phyloP scores from a whole-genome alignment of 2,797 vertebrate species.

The Semaprochilodus insignis region DNA sequence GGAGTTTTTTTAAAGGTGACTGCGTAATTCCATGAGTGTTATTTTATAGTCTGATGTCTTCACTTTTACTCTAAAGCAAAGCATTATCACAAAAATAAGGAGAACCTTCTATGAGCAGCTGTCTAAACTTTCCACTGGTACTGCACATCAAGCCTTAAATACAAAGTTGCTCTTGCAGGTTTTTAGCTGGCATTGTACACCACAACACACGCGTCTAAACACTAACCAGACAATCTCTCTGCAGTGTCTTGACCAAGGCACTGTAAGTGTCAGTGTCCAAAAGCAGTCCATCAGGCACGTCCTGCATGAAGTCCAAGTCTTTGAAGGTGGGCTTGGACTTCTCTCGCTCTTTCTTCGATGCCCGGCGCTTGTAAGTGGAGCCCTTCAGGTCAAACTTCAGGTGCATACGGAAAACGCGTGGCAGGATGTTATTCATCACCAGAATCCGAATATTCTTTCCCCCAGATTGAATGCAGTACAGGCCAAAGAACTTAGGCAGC shows the following conservation, averaged over 20 bases:
- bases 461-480: constrained; percentile 95
- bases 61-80: too few species aligned
- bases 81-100: too few species aligned
- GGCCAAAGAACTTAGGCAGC: constrained; percentile 96
- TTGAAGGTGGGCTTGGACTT: constrained; percentile 93
- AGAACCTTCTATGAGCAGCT: too few species aligned
- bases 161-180: too few species aligned
- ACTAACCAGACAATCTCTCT: constrained; percentile 95
- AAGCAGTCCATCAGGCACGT: constrained; percentile 89
- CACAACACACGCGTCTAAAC: not conserved
- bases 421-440: constrained; percentile 97
- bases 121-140: too few species aligned
- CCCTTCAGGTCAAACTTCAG: constrained; percentile 97
- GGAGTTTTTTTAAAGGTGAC: too few species aligned
- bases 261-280: constrained; percentile 90
- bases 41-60: too few species aligned
- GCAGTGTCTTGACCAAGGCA: constrained; percentile 91
- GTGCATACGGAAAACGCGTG: constrained; percentile 93
- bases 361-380: constrained; percentile 94
- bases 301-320: constrained; percentile 94
- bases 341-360: constrained; percentile 94
- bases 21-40: too few species aligned
- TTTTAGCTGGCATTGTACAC: too few species aligned
- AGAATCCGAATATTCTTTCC: constrained; percentile 96
- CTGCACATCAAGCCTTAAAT: too few species aligned